Percentiles rank a stretch among this genome's conserved stretches.
Conservation (phyloP, 2,797 vertebrate genomes). For the Coreius guichenoti region DNA sequence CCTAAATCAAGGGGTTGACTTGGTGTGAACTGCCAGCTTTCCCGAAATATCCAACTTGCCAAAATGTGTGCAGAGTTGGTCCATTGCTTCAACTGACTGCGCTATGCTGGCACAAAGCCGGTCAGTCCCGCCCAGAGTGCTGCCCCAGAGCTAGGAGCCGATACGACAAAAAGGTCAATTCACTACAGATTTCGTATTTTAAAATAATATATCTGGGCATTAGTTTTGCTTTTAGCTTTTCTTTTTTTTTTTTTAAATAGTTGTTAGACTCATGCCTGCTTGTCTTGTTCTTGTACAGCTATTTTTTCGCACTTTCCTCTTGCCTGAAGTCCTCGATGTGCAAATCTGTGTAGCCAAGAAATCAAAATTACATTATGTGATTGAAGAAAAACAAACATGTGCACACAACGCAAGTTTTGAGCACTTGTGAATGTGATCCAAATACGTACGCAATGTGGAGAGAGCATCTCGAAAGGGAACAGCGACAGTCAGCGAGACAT, state of each 20-base stretch:
- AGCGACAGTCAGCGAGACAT: not conserved
- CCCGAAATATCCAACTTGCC: too few relatives aligned
- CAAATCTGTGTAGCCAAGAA: too few relatives aligned
- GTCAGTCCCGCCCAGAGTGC: not conserved
- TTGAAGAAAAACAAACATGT: not conserved
- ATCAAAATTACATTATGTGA: not conserved
- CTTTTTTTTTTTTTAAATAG: too few relatives aligned
- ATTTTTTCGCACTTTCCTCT: too few relatives aligned
- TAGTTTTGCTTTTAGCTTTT: too few relatives aligned
- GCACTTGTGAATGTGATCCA: not conserved
- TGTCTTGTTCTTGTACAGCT: not conserved
- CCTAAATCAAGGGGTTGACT: too few relatives aligned
- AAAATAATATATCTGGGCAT: not conserved
- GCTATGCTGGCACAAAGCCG: not conserved
- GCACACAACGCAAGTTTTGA: not conserved
- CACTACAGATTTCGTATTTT: too few relatives aligned
- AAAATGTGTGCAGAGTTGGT: too few relatives aligned
- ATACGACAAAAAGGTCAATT: too few relatives aligned
- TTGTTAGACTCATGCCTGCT: not conserved
- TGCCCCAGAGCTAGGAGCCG: not conserved
- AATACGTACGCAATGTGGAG: not conserved
- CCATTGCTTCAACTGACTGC: too few relatives aligned
- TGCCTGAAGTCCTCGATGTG: not conserved
- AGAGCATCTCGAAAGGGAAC: not conserved
- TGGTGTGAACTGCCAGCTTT: too few relatives aligned